Evolutionary conservation across 2,888 invertebrate species (phyloP), one percentile per base, ranked within the genome.

Genomic region (Drosophila lutescens): DNA sequence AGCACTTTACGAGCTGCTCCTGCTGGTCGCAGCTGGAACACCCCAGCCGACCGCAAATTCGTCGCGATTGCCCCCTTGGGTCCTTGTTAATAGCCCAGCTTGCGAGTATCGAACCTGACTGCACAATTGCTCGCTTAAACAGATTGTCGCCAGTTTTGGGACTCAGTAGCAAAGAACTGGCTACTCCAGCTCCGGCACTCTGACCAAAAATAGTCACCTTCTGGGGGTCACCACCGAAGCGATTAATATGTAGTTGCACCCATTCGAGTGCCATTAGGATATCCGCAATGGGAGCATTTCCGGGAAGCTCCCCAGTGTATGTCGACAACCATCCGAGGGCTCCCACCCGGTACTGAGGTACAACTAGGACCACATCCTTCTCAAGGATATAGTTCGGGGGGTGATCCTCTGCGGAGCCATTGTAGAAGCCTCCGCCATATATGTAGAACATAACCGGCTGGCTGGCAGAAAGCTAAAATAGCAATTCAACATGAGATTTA

Each of bases 281-380:
- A 84, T 94, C 94, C 26, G 92, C 86, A 41, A 94, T 86, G 0
- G 93, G 93, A 62, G 92, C 93, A 87, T 94, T 94, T 12, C 94
- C 94, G 0, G 94, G 93, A 59, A 93, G 90, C n/a, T 91, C 91
- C 9, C 91, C 87, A 12, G 92, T 92, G 58, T 91, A 90, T 4
- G 93, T 92, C 1, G 93, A 92, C 26, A 94, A 65, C 90, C 94
- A 94, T 20, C 93, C 94, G 9, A 93, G 85, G 4, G 93, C 93
- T 23, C 93, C 93, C 1, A 93, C 81, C 5, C 93, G 89, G 84
- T 93, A 93, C 74, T 93, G 93, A 7, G 92, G 89, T 13, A 93
- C 93, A 1, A 93, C 93, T 5, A 93, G 79, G 1, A 93, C 91
- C 13, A 93, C 88, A 72, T 93, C 93, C 34, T 91, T 86, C 77